phyloP scores from a whole-genome alignment of 2,888 invertebrate genomes.

The Mongoloraphidia duomilia region DNA sequence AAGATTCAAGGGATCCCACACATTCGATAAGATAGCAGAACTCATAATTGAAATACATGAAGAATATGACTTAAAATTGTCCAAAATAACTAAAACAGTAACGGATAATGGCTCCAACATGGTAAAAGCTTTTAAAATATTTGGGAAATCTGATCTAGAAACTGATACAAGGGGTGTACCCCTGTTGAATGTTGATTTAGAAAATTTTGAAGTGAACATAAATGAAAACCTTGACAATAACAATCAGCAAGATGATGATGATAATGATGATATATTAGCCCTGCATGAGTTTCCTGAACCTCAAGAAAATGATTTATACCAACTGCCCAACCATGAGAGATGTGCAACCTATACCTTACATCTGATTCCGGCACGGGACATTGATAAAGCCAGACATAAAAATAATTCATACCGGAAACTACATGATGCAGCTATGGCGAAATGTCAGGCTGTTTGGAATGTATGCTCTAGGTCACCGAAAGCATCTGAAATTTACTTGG shows the following conservation, averaged over 20 bases:
- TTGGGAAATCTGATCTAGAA: too few species aligned
- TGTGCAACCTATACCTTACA: constrained; percentile 6
- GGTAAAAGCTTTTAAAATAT: constrained; percentile 12
- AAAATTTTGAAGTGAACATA: background rate
- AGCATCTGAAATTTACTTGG: constrained; percentile 9
- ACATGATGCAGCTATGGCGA: constrained; percentile 6
- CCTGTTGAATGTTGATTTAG: too few species aligned
- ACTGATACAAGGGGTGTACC: too few species aligned
- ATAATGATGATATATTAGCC: background rate
- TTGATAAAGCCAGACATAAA: constrained; percentile 1
- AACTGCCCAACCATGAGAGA: background rate
- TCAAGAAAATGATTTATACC: constrained; percentile 1
- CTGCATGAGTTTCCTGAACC: constrained; percentile 1
- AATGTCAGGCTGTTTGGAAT: constrained; percentile 9
- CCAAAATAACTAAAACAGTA: constrained; percentile 10
- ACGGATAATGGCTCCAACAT: constrained; percentile 13
- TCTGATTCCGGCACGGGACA: constrained; percentile 1
- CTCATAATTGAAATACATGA: constrained; percentile 2
- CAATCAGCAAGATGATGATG: background rate
- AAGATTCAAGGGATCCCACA: constrained; percentile 12
- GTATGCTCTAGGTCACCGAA: constrained; percentile 8
- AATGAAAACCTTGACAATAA: background rate
- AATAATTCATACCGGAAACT: constrained; percentile 7
- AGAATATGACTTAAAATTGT: background rate
- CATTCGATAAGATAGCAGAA: constrained; percentile 9